Evolutionary conservation across 2,888 invertebrate species (phyloP).

Genomic region (Latheticus oryzae): DNA sequence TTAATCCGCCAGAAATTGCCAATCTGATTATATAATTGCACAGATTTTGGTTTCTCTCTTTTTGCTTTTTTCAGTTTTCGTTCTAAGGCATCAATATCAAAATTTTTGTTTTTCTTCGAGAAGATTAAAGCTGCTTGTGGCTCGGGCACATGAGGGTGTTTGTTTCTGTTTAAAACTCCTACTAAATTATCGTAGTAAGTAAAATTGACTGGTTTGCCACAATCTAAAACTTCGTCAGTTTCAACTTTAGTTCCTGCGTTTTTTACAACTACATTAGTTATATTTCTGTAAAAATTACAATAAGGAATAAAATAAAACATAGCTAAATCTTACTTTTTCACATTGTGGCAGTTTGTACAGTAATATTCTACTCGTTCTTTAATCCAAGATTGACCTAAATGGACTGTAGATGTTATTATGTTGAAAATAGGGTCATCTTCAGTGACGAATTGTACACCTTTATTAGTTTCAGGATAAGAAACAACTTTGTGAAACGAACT

Average conservation of each 20-base stretch:
- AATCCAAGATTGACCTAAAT: constrained; percentile 75
- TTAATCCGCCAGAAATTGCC: constrained; percentile 93
- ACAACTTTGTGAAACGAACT: constrained; percentile 70
- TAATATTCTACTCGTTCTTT: constrained; percentile 75
- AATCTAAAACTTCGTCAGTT: constrained; percentile 77
- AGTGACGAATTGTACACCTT: constrained; percentile 58
- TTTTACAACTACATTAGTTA: constrained; percentile 33
- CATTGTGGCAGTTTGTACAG: constrained; percentile 72
- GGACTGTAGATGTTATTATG: constrained; percentile 79
- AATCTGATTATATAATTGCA: constrained; percentile 89
- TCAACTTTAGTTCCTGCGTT: constrained; percentile 56
- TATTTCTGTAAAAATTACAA: neutral
- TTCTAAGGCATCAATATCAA: constrained; percentile 81
- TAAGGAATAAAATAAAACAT: constrained; percentile 1
- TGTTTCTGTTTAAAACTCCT: constrained; percentile 84
- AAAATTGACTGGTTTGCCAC: constrained; percentile 87
- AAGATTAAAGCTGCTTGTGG: constrained; percentile 85
- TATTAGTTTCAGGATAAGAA: constrained; percentile 53
- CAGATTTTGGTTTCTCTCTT: constrained; percentile 85
- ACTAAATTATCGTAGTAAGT: constrained; percentile 90
- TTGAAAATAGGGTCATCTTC: constrained; percentile 80
- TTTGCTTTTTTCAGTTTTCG: constrained; percentile 81
- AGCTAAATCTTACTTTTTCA: constrained; percentile 19
- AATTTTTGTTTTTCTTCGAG: constrained; percentile 74
- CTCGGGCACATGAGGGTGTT: constrained; percentile 87